Evolutionary conservation across 2,888 invertebrate genomes (phyloP), one percentile per base, ranked within the genome.

Genomic region (Drosophila quinaria): DNA sequence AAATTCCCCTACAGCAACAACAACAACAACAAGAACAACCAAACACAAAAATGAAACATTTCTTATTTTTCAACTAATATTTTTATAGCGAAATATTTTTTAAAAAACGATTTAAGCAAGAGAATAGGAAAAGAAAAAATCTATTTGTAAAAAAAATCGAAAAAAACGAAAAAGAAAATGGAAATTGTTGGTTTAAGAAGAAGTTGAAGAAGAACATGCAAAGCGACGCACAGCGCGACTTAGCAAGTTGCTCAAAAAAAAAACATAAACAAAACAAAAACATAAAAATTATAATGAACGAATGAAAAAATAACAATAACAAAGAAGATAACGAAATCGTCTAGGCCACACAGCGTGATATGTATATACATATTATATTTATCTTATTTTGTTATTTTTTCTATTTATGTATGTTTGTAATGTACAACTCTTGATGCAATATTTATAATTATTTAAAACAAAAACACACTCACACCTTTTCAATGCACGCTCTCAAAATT

Each of bases 41-140:
- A 62, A 58, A 50, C 33, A 33, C 31, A 50, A 50, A 50, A 49
- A 54, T 5, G 33, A 54, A 70, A 86, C 72, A 74, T 78, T 87
- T 84, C 81, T 88, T 82, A 88, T 84, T 88, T 85, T 85, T 85
- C 81, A 86, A 86, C 87, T 80, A 80, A 86, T 80, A 80, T 83
- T 86, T 88, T 87, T 88, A 84, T 88, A 84, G 78, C 31, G 69
- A 85, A 77, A 77, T 79, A 83, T 86, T 78, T 88, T 86, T 82
- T 82, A 84, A 84, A 77, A 52, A 72, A 52, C 54, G 46, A 70
- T 62, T 62, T 69, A 67, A 59, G 22, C 62, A 55, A 63, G 56
- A 42, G 25, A 55, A 60, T 56, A 17, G 47, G 61, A 50, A 66
- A 62, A 49, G 64, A 49, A 65, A 65, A 41, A 49, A 59, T 44